Evolutionary conservation across 2,797 vertebrate genomes (phyloP).

Genomic region (Galagoides demidoff): DNA sequence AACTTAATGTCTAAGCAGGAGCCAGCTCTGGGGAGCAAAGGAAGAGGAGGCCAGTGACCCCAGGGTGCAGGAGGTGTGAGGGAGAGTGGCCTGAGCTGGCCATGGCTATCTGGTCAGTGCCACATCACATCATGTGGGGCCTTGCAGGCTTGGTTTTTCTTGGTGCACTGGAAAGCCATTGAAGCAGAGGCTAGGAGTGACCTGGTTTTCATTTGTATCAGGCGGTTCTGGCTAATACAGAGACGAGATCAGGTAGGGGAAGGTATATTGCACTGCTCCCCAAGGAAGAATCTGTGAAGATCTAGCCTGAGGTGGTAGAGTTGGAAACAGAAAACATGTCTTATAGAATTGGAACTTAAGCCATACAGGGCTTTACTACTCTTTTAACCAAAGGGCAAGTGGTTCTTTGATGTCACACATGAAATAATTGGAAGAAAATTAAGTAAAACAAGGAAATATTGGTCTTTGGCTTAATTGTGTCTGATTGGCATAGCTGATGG

Average conservation of each 20-base stretch:
- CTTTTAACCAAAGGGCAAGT: neutral
- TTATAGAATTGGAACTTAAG: neutral
- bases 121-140: neutral
- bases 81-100: accelerated
- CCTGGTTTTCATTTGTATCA: neutral
- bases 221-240: neutral
- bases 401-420: neutral
- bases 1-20: neutral
- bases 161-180: neutral
- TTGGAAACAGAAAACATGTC: neutral
- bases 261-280: accelerated
- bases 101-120: neutral
- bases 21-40: accelerated
- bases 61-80: no score
- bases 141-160: neutral
- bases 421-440: neutral
- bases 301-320: neutral
- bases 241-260: neutral
- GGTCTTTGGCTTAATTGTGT: constrained; percentile 15
- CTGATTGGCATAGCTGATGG: neutral
- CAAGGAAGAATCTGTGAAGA: neutral
- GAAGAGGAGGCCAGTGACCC: neutral
- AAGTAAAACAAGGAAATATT: neutral
- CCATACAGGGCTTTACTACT: neutral
- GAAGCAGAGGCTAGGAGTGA: neutral